Conservation (phyloP, 1,140 invertebrate species). For the Medauroidea extradentata region DNA sequence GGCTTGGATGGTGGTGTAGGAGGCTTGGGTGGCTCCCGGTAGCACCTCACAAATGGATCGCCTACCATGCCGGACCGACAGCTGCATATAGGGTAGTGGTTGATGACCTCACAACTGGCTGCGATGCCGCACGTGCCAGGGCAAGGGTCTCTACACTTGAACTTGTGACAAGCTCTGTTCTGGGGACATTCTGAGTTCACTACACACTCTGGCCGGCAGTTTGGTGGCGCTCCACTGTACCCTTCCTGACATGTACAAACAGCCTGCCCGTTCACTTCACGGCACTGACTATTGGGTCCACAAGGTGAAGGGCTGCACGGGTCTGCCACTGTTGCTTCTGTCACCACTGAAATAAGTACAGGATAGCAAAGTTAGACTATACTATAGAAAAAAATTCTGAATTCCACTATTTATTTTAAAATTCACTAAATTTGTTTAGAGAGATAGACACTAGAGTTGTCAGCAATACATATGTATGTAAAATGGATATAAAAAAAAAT, state of each 20-base stretch:
- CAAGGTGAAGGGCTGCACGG: slow-evolving; percentile 32
- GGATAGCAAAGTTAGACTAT: no score
- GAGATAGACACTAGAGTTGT: no score
- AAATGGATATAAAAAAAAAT: no score
- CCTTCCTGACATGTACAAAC: slow-evolving; percentile 37
- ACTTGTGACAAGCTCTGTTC: slow-evolving; percentile 54
- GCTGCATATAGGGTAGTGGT: slow-evolving; percentile 47
- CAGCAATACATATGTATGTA: no score
- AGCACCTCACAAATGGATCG: slow-evolving; percentile 46
- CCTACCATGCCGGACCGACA: slow-evolving; percentile 44
- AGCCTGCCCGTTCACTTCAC: slow-evolving; percentile 34
- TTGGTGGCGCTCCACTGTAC: slow-evolving; percentile 38
- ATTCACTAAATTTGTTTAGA: no score
- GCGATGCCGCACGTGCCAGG: slow-evolving; percentile 51
- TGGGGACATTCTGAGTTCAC: slow-evolving; percentile 41
- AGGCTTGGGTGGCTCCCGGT: slow-evolving; percentile 33
- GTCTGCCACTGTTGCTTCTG: slow-evolving; percentile 27
- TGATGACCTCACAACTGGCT: slow-evolving; percentile 49
- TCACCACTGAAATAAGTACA: slow-evolving; percentile 16
- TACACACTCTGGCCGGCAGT: slow-evolving; percentile 35
- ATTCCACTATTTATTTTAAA: no score
- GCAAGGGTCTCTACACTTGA: slow-evolving; percentile 57
- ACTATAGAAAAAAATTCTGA: no score
- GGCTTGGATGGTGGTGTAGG: slow-evolving; percentile 26
- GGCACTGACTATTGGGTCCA: slow-evolving; percentile 32